Base-by-base conservation (phyloP, 2,113 vertebrate genomes). In the Campylorhamphus procurvoides region DNA sequence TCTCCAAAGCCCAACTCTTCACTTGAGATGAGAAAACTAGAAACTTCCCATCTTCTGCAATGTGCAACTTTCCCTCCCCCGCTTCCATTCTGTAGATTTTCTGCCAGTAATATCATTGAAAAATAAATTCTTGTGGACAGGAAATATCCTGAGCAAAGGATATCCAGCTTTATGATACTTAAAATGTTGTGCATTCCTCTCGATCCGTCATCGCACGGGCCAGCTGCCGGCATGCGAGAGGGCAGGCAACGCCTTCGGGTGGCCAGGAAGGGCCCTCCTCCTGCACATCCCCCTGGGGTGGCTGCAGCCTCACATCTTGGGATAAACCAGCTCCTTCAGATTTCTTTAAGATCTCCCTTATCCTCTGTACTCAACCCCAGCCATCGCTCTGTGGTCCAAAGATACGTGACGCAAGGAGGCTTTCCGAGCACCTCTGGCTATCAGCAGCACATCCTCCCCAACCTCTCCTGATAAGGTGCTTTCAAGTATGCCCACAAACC, bases 371-470 rank as follows among this genome's bases (percentile, higher is more conserved):
- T 81, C 87, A 62, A 11, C 16, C 8, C 29, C 39, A 80, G 23
- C 18, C 12, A 1, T 9, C 4, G 0, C 19, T 4, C 1, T 10
- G 4, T 0, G 1, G 46, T 12, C 47, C 60, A 40, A 64, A 16
- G 40, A n/a, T n/a, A 62, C 3, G 11, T 10, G 58, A 52, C 0
- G 0, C 17, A 19, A 25, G 0, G 0, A 37, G 16, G 47, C 64
- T 56, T 31, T 59, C 67, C 60, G 44, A 91, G 80, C 62, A 28
- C 27, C 0, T 1, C 37, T 2, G 19, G 60, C 53, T 69, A 22
- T 60, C 50, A 14, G n/a, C 42, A 89, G 64, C 39, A 46, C 39
- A 10, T 56, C 56, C 93, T 89, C 69, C n/a, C 44, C 92, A 67
- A 0, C 3, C 12, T 23, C 79, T 84, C 58, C 71, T 62, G 84